Evolutionary conservation across 1,140 invertebrate species (phyloP).

Genomic region (Drosophila lowei): DNA sequence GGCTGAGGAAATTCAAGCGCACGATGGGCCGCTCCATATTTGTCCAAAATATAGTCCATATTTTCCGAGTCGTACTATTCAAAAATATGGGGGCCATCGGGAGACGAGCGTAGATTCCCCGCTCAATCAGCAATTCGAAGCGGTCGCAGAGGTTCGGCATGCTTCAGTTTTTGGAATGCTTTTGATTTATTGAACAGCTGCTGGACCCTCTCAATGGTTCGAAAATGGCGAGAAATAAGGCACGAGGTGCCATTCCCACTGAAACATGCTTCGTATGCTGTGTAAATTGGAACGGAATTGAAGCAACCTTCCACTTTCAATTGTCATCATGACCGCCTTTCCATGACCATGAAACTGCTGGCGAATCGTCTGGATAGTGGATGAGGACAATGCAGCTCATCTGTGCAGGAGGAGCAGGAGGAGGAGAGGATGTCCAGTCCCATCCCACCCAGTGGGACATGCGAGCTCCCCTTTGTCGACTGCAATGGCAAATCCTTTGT

Average conservation of each 20-base stretch:
- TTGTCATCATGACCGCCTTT: not conserved
- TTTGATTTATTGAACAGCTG: too few species aligned
- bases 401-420: not conserved
- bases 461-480: constrained; percentile 11
- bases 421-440: not conserved
- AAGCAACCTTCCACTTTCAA: not conserved
- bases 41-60: too few species aligned
- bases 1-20: too few species aligned
- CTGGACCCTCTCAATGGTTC: too few species aligned
- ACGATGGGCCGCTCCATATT: too few species aligned
- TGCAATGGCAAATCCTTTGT: constrained; percentile 37
- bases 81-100: constrained; percentile 7
- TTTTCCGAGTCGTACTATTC: too few species aligned
- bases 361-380: not conserved
- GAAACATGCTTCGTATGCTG: too few species aligned
- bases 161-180: too few species aligned
- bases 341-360: constrained; percentile 17
- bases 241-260: too few species aligned
- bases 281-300: too few species aligned
- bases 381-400: constrained; percentile 22
- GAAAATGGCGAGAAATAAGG: too few species aligned
- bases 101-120: constrained; percentile 32
- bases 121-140: constrained; percentile 13
- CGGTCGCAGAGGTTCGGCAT: constrained; percentile 30
- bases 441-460: constrained; percentile 11